These are phyloP conservation scores for Lypha dubia DNA, from an alignment of 2,888 invertebrate species.

Conservation along the genomic window DNA sequence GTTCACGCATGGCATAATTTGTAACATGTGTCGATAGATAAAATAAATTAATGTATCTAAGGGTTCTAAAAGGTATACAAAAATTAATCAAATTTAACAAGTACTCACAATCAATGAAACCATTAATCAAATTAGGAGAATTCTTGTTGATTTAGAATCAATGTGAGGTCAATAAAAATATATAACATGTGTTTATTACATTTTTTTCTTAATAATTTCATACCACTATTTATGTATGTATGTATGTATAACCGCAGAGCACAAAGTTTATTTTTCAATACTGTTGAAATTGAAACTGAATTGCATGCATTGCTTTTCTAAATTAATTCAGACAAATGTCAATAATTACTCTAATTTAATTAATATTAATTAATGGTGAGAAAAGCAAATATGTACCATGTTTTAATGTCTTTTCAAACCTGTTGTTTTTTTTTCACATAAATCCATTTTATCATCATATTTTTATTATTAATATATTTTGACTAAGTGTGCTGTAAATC, in stretches of 20 bases:
- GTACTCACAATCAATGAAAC: too few species aligned
- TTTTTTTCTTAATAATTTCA: too few species aligned
- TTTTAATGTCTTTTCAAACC: constrained; percentile 17
- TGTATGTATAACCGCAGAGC: neutral
- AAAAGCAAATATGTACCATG: constrained; percentile 15
- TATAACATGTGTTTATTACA: too few species aligned
- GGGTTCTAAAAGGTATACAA: too few species aligned
- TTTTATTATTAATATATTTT: constrained; percentile 3
- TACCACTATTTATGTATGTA: neutral
- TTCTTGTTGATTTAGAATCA: too few species aligned
- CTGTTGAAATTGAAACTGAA: neutral
- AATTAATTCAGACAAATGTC: constrained; percentile 32
- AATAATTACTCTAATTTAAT: constrained; percentile 53
- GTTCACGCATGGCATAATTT: too few species aligned
- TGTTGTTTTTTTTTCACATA: neutral
- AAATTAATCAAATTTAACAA: too few species aligned
- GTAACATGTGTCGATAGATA: too few species aligned
- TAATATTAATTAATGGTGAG: constrained; percentile 35
- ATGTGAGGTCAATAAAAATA: too few species aligned
- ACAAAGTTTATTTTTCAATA: neutral
- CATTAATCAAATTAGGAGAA: too few species aligned
- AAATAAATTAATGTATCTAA: too few species aligned
- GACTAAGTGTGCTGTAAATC: constrained; percentile 29
- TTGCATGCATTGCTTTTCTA: neutral
- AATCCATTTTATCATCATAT: neutral